A percentile compares a stretch with the other conserved stretches of the same genome.
Evolutionary conservation across 2,888 invertebrate species (phyloP).

Genomic region (Crossocerus cetratus): DNA sequence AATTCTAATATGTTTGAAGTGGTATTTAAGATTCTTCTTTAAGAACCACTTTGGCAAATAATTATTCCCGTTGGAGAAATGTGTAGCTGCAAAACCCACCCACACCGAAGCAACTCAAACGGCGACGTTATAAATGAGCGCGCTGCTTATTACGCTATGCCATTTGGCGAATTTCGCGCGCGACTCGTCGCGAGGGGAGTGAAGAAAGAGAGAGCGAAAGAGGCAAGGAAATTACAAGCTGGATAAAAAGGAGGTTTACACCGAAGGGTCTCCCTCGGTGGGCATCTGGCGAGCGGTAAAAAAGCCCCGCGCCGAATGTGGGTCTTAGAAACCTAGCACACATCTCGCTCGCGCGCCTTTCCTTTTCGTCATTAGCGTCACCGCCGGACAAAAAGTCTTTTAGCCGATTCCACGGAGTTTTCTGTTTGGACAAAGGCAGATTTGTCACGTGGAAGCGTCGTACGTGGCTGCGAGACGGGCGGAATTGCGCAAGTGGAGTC

Average conservation of each 20-base stretch:
- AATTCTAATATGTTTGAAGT: too few species aligned
- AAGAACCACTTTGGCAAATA: too few species aligned
- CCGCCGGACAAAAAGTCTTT: background rate
- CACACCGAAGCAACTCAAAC: too few species aligned
- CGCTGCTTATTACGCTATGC: too few species aligned
- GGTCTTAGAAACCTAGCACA: conserved; percentile 17
- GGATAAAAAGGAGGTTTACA: background rate
- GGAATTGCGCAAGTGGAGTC: conserved; percentile 45
- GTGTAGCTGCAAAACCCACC: too few species aligned
- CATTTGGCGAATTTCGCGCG: too few species aligned
- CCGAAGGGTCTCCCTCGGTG: conserved; percentile 3
- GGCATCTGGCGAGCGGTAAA: conserved; percentile 19
- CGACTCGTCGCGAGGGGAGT: background rate
- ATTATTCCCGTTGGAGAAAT: too few species aligned
- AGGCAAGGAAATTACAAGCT: background rate
- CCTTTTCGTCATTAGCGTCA: conserved; percentile 27
- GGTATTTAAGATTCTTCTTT: too few species aligned
- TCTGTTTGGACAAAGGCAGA: conserved; percentile 30
- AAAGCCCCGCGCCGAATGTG: conserved; percentile 18
- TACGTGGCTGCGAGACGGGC: background rate
- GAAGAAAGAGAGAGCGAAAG: background rate
- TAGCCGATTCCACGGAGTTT: conserved; percentile 1
- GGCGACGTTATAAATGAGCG: too few species aligned
- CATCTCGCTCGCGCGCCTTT: conserved; percentile 13
- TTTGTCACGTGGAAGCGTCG: conserved; percentile 33